These are phyloP conservation scores for Belgica antarctica DNA, from an alignment of 2,888 invertebrate genomes.

Conservation along the genomic window DNA sequence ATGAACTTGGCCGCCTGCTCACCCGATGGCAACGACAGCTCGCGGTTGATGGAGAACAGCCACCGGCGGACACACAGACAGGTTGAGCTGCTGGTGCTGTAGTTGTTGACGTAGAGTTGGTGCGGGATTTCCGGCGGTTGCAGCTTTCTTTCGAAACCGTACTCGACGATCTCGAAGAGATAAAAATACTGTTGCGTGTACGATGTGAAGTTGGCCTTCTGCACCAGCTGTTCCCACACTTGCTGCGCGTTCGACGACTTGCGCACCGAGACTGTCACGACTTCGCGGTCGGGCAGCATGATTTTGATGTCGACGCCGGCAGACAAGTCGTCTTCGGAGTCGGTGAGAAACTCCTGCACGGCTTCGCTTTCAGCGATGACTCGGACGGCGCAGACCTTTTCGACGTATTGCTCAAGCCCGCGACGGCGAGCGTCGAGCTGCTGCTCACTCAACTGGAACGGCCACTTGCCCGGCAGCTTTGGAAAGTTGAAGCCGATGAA, in stretches of 20 bases:
- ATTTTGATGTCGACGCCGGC: slow-evolving; percentile 72
- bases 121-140: slow-evolving; percentile 94
- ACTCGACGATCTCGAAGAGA: slow-evolving; percentile 94
- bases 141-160: slow-evolving; percentile 93
- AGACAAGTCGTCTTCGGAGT: slow-evolving; percentile 80
- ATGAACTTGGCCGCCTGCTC: slow-evolving; percentile 77
- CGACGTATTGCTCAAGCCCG: slow-evolving; percentile 95
- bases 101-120: slow-evolving; percentile 97
- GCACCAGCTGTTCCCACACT: slow-evolving; percentile 83
- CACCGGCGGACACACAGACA: slow-evolving; percentile 87
- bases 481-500: slow-evolving; percentile 95
- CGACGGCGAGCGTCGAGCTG: slow-evolving; percentile 92
- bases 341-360: slow-evolving; percentile 95
- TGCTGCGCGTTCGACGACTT: slow-evolving; percentile 87
- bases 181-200: slow-evolving; percentile 88
- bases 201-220: slow-evolving; percentile 77
- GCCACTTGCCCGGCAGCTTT: slow-evolving; percentile 97
- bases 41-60: slow-evolving; percentile 74
- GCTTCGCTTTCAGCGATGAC: slow-evolving; percentile 97
- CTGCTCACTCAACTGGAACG: slow-evolving; percentile 94
- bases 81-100: slow-evolving; percentile 94
- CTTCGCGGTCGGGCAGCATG: slow-evolving; percentile 86
- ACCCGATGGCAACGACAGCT: slow-evolving; percentile 66
- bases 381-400: slow-evolving; percentile 94
- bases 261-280: slow-evolving; percentile 82